Evolutionary conservation across 2,888 invertebrate genomes (phyloP).

Genomic region (Ophion costatus): DNA sequence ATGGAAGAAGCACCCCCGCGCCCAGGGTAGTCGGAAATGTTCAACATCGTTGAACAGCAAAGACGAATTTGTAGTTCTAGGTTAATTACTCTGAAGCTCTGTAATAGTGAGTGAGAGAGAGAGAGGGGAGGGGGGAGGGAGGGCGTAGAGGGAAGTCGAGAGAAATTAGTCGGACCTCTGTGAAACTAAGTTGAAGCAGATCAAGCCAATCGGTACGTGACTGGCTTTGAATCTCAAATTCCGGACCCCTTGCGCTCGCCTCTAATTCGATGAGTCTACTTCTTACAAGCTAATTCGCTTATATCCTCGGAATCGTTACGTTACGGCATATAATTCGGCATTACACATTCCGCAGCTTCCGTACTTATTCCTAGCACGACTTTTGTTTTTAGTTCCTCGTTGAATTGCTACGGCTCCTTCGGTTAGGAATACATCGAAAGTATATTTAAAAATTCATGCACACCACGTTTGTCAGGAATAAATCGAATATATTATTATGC

Average conservation of each 20-base stretch:
- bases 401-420: too few relatives aligned
- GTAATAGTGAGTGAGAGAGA: constrained; percentile 4
- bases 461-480: too few relatives aligned
- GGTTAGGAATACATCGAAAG: too few relatives aligned
- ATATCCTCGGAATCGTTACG: constrained; percentile 68
- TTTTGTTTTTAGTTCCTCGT: not conserved
- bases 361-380: not conserved
- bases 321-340: constrained; percentile 73
- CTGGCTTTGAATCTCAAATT: constrained; percentile 71
- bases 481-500: too few relatives aligned
- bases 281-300: constrained; percentile 77
- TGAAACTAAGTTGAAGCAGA: constrained; percentile 71
- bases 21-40: too few relatives aligned
- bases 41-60: constrained; percentile 1
- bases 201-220: constrained; percentile 75
- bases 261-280: constrained; percentile 68
- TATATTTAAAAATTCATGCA: too few relatives aligned
- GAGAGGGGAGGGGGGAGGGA: constrained; percentile 12
- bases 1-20: not conserved
- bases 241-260: constrained; percentile 32
- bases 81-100: constrained; percentile 15
- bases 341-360: not conserved
- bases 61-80: constrained; percentile 13
- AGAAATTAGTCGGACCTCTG: constrained; percentile 40
- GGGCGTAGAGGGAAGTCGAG: constrained; percentile 6